Percentiles rank a stretch among this genome's conserved stretches.
These are phyloP conservation scores for Odocoileus virginianus DNA, from an alignment of 2,113 vertebrate species.

Conservation along the genomic window DNA sequence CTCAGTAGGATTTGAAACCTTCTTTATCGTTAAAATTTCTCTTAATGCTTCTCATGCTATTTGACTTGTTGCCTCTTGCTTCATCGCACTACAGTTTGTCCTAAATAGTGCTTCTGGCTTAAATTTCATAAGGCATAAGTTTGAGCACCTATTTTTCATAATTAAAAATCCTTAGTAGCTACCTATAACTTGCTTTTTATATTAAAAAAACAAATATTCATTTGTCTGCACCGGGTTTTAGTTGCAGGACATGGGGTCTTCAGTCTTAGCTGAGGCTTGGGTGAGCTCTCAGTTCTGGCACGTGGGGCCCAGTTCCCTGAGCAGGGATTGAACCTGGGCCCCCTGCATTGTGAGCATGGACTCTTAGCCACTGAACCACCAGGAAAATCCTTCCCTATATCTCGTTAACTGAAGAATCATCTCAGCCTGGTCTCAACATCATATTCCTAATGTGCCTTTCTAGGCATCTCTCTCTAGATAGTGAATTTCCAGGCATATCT, in stretches of 20 bases:
- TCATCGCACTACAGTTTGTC: background rate
- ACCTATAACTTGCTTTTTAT: background rate
- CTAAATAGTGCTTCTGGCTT: background rate
- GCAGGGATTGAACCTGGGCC: background rate
- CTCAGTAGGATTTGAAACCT: background rate
- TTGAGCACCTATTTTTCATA: background rate
- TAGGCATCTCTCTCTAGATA: background rate
- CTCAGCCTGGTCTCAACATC: background rate
- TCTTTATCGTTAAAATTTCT: background rate
- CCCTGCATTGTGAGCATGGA: background rate
- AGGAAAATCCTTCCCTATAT: background rate
- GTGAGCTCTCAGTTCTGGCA: background rate
- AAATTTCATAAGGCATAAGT: background rate
- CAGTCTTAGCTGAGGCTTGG: fast-evolving
- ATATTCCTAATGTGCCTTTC: background rate
- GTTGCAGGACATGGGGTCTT: background rate
- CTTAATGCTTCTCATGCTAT: background rate
- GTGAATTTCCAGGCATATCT: background rate
- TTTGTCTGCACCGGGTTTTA: background rate
- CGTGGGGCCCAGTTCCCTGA: background rate
- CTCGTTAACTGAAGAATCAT: background rate
- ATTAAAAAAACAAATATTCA: background rate
- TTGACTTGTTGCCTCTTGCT: background rate
- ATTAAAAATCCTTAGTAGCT: background rate
- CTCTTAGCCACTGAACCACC: background rate